These are phyloP conservation scores for Denticeps clupeoides DNA, from an alignment of 2,797 vertebrate species.

Conservation along the genomic window DNA sequence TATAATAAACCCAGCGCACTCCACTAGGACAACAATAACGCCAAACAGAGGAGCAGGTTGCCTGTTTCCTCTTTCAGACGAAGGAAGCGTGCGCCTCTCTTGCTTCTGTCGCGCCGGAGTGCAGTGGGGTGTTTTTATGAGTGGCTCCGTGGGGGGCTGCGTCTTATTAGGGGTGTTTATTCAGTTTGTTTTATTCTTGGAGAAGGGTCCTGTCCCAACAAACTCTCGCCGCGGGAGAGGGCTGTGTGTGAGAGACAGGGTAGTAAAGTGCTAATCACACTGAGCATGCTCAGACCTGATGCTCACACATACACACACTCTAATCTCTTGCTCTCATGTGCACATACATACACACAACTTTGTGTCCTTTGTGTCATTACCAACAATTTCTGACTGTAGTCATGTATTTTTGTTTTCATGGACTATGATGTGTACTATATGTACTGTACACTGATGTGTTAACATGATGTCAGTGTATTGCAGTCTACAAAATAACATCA, in stretches of 20 bases:
- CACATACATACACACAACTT: background rate
- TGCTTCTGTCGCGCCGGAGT: conserved; percentile 12
- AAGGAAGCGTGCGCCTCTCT: conserved; percentile 9
- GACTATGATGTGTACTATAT: no score
- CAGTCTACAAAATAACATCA: no score
- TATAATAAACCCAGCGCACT: no score
- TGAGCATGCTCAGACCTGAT: conserved; percentile 45
- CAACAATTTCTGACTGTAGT: no score
- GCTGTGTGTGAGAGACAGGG: conserved; percentile 3
- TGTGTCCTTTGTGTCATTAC: background rate
- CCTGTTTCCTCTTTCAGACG: no score
- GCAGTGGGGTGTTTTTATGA: background rate
- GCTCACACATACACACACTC: conserved; percentile 46
- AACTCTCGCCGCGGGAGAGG: conserved; percentile 2
- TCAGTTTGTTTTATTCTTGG: conserved; percentile 7
- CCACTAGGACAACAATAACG: no score
- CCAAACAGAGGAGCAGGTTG: no score
- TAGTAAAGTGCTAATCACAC: conserved; percentile 52
- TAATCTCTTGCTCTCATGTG: no score
- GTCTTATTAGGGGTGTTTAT: conserved; percentile 8
- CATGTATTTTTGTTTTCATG: no score
- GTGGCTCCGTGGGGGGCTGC: background rate
- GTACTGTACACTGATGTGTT: no score
- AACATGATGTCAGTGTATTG: no score
- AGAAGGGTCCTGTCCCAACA: conserved; percentile 6